Evolutionary conservation across 2,888 invertebrate genomes (phyloP).

Genomic region (Dryomyza anilis): DNA sequence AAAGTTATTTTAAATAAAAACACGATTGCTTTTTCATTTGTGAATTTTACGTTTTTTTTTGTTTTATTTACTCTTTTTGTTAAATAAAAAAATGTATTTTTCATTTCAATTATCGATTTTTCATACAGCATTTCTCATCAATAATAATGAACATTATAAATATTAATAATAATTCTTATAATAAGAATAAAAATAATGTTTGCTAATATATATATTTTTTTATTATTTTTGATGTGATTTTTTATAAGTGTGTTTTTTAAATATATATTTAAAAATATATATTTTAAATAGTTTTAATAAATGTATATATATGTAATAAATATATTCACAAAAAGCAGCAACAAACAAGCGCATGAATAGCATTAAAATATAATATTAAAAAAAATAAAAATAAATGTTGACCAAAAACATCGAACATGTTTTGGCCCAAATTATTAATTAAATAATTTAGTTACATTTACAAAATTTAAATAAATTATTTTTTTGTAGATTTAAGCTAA

Average conservation of each 20-base stretch:
- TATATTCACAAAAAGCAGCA: slow-evolving; percentile 24
- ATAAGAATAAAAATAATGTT: slow-evolving; percentile 11
- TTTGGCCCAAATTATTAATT: neutral
- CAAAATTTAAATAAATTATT: neutral
- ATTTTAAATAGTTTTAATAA: neutral
- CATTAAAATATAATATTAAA: slow-evolving; percentile 5
- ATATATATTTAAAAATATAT: neutral
- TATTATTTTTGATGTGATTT: neutral
- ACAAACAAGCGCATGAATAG: slow-evolving; percentile 17
- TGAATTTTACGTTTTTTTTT: slow-evolving; percentile 36
- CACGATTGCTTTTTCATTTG: slow-evolving; percentile 26
- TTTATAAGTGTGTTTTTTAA: neutral
- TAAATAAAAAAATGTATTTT: slow-evolving; percentile 38
- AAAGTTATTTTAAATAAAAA: slow-evolving; percentile 28
- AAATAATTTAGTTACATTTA: neutral
- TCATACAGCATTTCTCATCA: slow-evolving; percentile 1
- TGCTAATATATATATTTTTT: neutral
- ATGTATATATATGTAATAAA: neutral
- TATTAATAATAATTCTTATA: neutral
- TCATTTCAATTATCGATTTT: slow-evolving; percentile 20
- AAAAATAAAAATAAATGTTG: neutral
- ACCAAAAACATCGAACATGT: no score
- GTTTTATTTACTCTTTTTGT: slow-evolving; percentile 24
- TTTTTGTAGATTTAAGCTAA: slow-evolving; percentile 32
- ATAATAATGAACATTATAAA: slow-evolving; percentile 3